Evolutionary conservation across 2,797 vertebrate species (phyloP).

Genomic region (Takifugu ocellatus): DNA sequence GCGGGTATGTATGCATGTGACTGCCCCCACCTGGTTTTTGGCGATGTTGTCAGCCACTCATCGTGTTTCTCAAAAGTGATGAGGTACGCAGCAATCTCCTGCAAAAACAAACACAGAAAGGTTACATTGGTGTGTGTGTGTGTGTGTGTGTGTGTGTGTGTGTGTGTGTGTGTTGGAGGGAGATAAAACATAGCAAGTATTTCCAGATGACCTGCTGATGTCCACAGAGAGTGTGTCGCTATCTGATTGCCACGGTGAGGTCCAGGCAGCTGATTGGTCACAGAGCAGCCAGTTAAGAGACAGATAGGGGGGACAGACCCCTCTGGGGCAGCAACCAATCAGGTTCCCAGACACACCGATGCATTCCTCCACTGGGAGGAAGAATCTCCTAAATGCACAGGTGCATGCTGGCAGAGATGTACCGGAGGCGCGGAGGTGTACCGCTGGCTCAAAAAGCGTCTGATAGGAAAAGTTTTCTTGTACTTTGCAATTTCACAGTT

Average conservation of each 20-base stretch:
- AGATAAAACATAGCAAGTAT: conserved; percentile 69
- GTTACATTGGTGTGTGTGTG: conserved; percentile 39
- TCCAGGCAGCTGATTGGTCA: conserved; percentile 58
- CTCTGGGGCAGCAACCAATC: conserved; percentile 71
- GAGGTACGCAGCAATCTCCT: conserved; percentile 96
- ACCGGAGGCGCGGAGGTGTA: conserved; percentile 36
- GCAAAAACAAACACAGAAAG: conserved; percentile 56
- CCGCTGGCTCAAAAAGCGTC: conserved; percentile 43
- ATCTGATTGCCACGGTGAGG: conserved; percentile 64
- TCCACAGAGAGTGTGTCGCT: conserved; percentile 60
- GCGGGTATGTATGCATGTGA: conserved; percentile 16
- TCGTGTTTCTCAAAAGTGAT: conserved; percentile 99
- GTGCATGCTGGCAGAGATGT: conserved; percentile 41
- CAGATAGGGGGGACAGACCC: conserved; percentile 64
- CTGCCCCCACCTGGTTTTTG: conserved; percentile 92
- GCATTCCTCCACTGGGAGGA: conserved; percentile 61
- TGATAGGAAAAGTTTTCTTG: conserved; percentile 72
- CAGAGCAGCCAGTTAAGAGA: conserved; percentile 68
- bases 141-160: neutral
- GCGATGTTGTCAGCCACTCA: conserved; percentile 98
- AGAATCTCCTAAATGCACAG: conserved; percentile 33
- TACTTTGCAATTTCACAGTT: conserved; percentile 64
- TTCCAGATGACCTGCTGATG: conserved; percentile 75
- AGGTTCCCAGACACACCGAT: conserved; percentile 54
- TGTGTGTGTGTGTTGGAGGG: conserved; percentile 32